Base-by-base conservation (phyloP, 2,888 invertebrate species). In the Cheilosia scutellata region DNA sequence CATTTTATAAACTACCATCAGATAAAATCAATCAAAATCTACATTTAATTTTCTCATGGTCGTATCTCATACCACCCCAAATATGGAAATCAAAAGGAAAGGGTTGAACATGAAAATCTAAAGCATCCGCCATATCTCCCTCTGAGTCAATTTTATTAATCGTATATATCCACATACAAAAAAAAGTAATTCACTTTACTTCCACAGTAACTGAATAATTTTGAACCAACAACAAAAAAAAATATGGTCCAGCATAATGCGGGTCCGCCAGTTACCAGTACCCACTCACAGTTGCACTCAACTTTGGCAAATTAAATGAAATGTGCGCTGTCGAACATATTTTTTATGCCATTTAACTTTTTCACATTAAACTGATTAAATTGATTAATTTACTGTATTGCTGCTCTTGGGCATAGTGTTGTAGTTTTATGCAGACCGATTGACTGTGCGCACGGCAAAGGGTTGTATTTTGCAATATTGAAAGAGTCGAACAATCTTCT, bases 331-430 rank as follows among this genome's bases (percentile, higher is more conserved):
- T 83, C 83, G 80, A 87, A 84, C 88, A 88, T 88, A 88, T 88
- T 88, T 88, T 88, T 88, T 88, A 88, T 88, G 88, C 87, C 88
- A 88, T 88, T 88, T 88, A 88, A 88, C 88, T 88, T 88, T 86
- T 86, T 87, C 84, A 89, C 89, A 90, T 90, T 90, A 90, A 89
- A 88, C 88, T 89, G 90, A 91, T 92, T 91, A 91, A 92, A 91
- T 91, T 92, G 91, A 92, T 91, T 91, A 92, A 91, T 91, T 91
- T 89, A 90, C 91, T 91, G 89, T 79, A 75, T 74, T 55, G 57
- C 31, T 49, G 63, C 37, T 37, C 11, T 37, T 11, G 37, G 37
- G 37, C 27, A 57, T 47, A 66, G 42, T 51, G 57, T 51, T 57
- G 72, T 65, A 20, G 53, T 16, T n/a, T 16, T 47, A 60, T 40